Percentiles rank a stretch among this genome's conserved stretches.
Evolutionary conservation across 2,797 vertebrate genomes (phyloP).

Genomic region (Mionectes olivaceus): DNA sequence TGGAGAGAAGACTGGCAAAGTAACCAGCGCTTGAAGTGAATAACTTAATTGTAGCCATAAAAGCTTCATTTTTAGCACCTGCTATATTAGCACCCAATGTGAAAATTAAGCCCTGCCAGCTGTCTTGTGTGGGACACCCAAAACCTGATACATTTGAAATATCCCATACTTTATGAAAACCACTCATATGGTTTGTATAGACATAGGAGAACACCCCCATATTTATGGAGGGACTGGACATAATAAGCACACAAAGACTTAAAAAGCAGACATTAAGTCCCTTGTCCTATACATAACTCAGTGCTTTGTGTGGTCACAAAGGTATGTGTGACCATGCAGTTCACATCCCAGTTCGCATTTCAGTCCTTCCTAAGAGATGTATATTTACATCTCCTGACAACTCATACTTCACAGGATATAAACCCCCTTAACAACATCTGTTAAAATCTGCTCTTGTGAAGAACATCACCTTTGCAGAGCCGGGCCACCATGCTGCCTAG

Average conservation of each 20-base stretch:
- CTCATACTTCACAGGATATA: neutral
- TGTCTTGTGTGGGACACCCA: constrained; percentile 54
- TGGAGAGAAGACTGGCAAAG: neutral
- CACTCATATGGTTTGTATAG: constrained; percentile 24
- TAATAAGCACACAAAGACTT: neutral
- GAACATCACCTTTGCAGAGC: neutral
- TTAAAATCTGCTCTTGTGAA: neutral
- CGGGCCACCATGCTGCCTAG: neutral
- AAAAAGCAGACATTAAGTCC: neutral
- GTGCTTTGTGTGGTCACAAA: neutral
- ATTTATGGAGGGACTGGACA: constrained; percentile 13
- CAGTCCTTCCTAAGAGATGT: neutral
- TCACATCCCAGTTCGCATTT: neutral
- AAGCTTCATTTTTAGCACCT: constrained; percentile 16
- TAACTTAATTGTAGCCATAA: neutral
- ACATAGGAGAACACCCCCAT: neutral
- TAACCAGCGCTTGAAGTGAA: neutral
- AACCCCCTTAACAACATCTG: neutral
- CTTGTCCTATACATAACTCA: neutral
- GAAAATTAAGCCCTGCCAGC: constrained; percentile 37
- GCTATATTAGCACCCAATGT: neutral
- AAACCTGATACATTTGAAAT: constrained; percentile 32
- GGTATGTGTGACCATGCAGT: neutral
- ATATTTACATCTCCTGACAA: neutral
- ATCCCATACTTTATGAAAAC: constrained; percentile 33